Percentiles rank a stretch among this genome's conserved stretches.
phyloP scores from a whole-genome alignment of 1,140 invertebrate species.

The Lerema accius region DNA sequence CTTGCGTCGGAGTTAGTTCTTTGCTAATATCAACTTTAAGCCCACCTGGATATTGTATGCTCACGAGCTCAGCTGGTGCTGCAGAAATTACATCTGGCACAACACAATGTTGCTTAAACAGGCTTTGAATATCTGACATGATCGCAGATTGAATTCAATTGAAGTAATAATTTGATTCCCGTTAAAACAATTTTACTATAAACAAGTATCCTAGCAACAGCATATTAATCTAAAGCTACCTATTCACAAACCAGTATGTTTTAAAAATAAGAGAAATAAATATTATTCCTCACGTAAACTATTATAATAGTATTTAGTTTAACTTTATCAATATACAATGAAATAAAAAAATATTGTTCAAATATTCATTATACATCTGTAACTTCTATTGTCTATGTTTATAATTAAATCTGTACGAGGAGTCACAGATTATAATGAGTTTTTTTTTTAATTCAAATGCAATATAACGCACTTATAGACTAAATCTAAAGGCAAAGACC shows the following conservation, averaged over 20 bases:
- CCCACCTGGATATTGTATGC: constrained; percentile 55
- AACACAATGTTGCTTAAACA: constrained; percentile 66
- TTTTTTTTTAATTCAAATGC: too few relatives aligned
- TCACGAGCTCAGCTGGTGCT: constrained; percentile 61
- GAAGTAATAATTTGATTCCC: background rate
- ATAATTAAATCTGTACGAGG: too few relatives aligned
- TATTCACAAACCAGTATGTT: background rate
- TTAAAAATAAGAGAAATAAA: background rate
- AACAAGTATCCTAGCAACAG: constrained; percentile 25
- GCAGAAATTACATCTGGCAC: constrained; percentile 66
- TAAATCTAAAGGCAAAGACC: too few relatives aligned
- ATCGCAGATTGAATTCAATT: constrained; percentile 1
- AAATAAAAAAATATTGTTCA: too few relatives aligned
- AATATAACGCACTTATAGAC: too few relatives aligned
- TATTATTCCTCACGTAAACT: too few relatives aligned
- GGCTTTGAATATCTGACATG: constrained; percentile 58
- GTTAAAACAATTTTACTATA: background rate
- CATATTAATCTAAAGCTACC: constrained; percentile 4
- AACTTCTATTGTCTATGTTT: too few relatives aligned
- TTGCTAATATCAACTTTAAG: constrained; percentile 54
- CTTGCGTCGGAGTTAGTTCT: constrained; percentile 70
- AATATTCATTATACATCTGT: too few relatives aligned
- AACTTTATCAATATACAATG: too few relatives aligned
- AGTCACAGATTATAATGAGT: too few relatives aligned
- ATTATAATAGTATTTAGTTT: too few relatives aligned